Evolutionary conservation across 2,888 invertebrate genomes (phyloP), one percentile per base, ranked within the genome.

Genomic region (Cylindroiulus punctatus): DNA sequence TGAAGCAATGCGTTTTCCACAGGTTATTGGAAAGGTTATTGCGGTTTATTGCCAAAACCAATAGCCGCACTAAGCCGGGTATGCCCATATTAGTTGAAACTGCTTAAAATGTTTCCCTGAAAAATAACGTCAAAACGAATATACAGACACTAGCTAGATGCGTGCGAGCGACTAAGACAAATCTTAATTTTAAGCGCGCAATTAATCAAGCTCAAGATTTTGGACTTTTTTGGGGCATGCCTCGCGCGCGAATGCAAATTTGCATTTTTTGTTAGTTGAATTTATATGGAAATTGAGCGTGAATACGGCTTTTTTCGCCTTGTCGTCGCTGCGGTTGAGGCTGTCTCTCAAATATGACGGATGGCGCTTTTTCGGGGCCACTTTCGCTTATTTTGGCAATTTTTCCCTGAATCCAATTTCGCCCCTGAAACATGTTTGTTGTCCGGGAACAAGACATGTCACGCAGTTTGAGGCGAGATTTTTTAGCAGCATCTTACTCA

Each of bases 381-480:
- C 10, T 76, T 65, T 22, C 65, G 65, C 26, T 65, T 65, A 65
- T 65, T 76, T 76, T 76, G 76, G 76, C 76, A 76, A 30, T 30
- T 76, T 76, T 76, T n/a, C n/a, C 76, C 30, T 26, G 8, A 76
- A 76, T 76, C 76, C 76, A 76, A 76, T 76, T 76, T 76, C 76
- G 30, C 26, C 8, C 30, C 26, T 12, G 17, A n/a, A n/a, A 76
- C 76, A 76, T 76, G 76, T 76, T 76, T 30, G 76, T 76, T 76
- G 76, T 76, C 76, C 30, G 30, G 26, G 76, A 76, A 76, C 76
- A 30, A 76, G 76, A 30, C 12, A 30, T 76, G 76, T 76, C 30
- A 76, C 76, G 76, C 76, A 76, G 76, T 76, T 76, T 76, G 76
- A 76, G 76, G 14, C 30, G 76, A 30, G 17, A 30, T 30, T 76